Evolutionary conservation across 2,113 vertebrate genomes (phyloP).

Genomic region (Stegostoma tigrinum): DNA sequence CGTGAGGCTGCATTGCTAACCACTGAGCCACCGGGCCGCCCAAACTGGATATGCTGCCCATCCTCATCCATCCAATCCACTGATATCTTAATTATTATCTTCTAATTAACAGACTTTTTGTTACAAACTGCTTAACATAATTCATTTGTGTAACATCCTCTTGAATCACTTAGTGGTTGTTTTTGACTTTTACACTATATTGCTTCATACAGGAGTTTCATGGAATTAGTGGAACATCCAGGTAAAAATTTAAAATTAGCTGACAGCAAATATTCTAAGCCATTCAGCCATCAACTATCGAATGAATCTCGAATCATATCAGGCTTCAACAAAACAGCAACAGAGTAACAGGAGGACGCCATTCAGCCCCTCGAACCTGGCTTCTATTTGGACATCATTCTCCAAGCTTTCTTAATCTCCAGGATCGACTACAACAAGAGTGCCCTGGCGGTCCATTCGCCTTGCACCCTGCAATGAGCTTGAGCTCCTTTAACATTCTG

Average conservation of each 20-base stretch:
- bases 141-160: not conserved
- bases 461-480: no score
- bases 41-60: not conserved
- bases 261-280: not conserved
- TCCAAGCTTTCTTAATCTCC: no score
- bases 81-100: not conserved
- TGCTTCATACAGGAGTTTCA: not conserved
- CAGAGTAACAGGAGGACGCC: not conserved
- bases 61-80: not conserved
- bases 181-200: not conserved
- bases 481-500: no score
- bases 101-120: not conserved
- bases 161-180: not conserved
- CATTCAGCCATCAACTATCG: not conserved
- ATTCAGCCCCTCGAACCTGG: no score
- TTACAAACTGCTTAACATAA: not conserved
- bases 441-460: no score
- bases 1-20: no score
- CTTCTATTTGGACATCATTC: no score
- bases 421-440: no score
- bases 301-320: not conserved
- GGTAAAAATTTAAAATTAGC: not conserved
- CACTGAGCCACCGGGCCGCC: no score
- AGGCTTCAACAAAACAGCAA: no score
- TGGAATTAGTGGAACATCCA: not conserved